Evolutionary conservation across 2,888 invertebrate species (phyloP), one percentile per base, ranked within the genome.

Genomic region (Endomychus coccineus): DNA sequence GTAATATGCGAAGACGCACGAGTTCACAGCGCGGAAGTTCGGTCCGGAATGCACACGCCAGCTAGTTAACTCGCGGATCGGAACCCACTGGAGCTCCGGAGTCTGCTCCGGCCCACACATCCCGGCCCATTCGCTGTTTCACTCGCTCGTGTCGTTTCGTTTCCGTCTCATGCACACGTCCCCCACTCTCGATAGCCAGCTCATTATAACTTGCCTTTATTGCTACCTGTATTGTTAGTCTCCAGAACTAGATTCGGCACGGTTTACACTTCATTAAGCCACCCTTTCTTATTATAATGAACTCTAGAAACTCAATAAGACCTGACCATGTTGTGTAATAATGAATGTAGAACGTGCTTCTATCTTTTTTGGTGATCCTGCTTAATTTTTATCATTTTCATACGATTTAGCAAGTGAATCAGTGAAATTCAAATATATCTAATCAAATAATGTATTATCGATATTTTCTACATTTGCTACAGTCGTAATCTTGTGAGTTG

Each of bases 21-120:
- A 53, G 52, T 47, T 48, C 49, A 60, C 61, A 53, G 58, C 60
- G 61, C 64, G 67, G 55, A 52, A 54, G 64, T 55, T 58, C 51
- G 54, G 51, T 57, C 61, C 62, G 59, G 61, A 64, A 61, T 65
- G 73, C 74, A 73, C 73, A 72, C 74, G 75, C 75, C 74, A 69
- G 73, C 73, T 75, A 74, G 75, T 77, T 73, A 71, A 68, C 67
- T 69, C 69, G 70, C 69, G 68, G 70, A 70, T 69, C 69, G 67
- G 53, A 55, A 59, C 61, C 60, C 69, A 68, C 70, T 69, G 70
- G 67, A 67, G 68, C 66, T 66, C 66, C 71, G 71, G 75, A 74
- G 74, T 73, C 73, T 60, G 74, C 71, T 72, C 71, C 70, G 69
- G 69, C 72, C 58, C 56, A 54, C 68, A 66, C 62, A 67, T 67